Percentiles rank a stretch among this genome's conserved stretches.
These are phyloP conservation scores for Neolamprologus sp. DNA, from an alignment of 2,113 vertebrate species.

Conservation along the genomic window DNA sequence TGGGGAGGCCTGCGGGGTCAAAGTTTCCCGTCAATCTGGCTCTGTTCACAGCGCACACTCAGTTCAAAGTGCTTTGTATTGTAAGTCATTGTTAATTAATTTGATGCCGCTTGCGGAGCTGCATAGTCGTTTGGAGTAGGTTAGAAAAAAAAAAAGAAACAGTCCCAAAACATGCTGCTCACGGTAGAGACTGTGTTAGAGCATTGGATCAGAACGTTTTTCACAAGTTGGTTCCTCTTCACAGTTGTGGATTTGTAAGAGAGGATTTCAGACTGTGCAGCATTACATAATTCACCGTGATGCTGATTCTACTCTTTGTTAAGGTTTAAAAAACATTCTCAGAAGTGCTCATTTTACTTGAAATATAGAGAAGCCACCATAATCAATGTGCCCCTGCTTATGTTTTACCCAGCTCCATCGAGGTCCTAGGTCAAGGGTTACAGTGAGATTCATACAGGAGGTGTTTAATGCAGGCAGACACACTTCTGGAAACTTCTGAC, in stretches of 20 bases:
- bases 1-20: conserved; percentile 53
- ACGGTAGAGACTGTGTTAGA: background rate
- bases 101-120: conserved; percentile 63
- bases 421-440: conserved; percentile 19
- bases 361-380: background rate
- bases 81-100: conserved; percentile 77
- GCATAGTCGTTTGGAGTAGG: conserved; percentile 32
- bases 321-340: background rate
- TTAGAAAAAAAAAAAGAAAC: conserved; percentile 1
- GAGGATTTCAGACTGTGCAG: background rate
- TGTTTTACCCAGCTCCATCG: background rate
- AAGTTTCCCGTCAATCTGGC: conserved; percentile 66
- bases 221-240: background rate
- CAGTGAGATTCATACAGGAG: background rate
- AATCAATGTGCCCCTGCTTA: background rate
- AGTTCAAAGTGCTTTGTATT: conserved; percentile 70
- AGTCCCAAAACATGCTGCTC: background rate
- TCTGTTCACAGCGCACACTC: conserved; percentile 43
- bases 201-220: background rate
- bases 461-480: conserved; percentile 48
- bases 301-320: background rate
- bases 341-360: background rate
- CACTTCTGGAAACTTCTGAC: conserved; percentile 57
- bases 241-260: background rate
- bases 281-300: background rate